Base-by-base conservation (phyloP, 2,888 invertebrate species). In the Aporophyla lueneburgensis region DNA sequence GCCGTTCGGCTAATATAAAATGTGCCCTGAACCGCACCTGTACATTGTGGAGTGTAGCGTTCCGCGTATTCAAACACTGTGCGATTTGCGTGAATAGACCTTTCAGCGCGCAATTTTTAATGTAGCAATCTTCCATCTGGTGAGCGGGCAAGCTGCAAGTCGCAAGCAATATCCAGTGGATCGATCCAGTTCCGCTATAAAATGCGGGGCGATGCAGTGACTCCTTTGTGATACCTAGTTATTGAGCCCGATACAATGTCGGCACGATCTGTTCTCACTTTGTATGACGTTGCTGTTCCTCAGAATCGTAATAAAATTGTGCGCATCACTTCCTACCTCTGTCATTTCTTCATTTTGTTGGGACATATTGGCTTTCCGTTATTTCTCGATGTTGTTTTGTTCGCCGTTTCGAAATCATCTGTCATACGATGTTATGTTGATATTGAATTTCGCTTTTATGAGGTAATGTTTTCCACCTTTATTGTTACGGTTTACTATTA, bases 231-330 rank as follows among this genome's bases (percentile, higher is more conserved):
- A 88, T 82, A 85, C 76, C 81, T 88, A 83, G 86, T 91, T 92
- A 92, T 91, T 91, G 87, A 88, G 75, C 78, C 77, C 88, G 86
- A 88, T 89, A 92, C 91, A 91, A 90, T 90, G 89, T 92, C 87
- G 87, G 83, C 89, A 81, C 91, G 89, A 88, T 88, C 89, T 89
- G 89, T 84, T 88, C 83, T 73, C 83, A 88, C 86, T 89, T 89
- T 87, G 86, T 89, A 88, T 90, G 90, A 90, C 86, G 89, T 82
- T 74, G 83, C 87, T 85, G 76, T 89, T 87, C 83, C 85, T 88
- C 83, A 81, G 84, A 86, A 79, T 88, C 82, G 89, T 89, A 89
- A 92, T 92, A 91, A 90, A 91, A 91, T 90, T 89, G 87, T 82
- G 80, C 82, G 78, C 87, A 66, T 74, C 83, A 81, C 81, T 88